These are phyloP conservation scores for Colletes latitarsis DNA, from an alignment of 1,140 invertebrate genomes.

Conservation along the genomic window DNA sequence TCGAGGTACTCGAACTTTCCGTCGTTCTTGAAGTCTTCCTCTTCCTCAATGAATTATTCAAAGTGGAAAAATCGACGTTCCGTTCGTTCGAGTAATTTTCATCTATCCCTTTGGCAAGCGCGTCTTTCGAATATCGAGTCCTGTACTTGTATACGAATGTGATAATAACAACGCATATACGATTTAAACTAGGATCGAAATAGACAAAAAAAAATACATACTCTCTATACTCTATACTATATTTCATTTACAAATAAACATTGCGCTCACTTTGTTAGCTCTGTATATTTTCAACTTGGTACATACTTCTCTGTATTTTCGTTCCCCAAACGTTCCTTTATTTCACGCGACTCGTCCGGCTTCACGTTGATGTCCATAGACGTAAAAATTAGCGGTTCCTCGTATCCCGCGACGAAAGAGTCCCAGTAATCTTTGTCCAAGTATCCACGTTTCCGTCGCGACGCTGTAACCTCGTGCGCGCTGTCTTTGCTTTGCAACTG, in stretches of 20 bases:
- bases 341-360: not conserved
- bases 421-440: slow-evolving; percentile 29
- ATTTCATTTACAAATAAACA: no score
- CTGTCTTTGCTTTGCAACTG: slow-evolving; percentile 21
- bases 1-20: not conserved
- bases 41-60: slow-evolving; percentile 9
- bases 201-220: no score
- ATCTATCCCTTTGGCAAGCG: not conserved
- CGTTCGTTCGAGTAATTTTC: not conserved
- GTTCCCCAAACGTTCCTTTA: not conserved
- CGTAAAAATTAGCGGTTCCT: slow-evolving; percentile 54
- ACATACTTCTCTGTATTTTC: not conserved
- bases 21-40: not conserved
- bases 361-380: slow-evolving; percentile 29
- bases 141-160: slow-evolving; percentile 21
- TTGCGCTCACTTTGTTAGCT: no score
- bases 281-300: no score
- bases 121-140: not conserved
- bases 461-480: slow-evolving; percentile 2
- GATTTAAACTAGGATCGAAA: no score
- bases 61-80: not conserved
- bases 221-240: no score
- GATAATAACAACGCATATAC: not conserved
- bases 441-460: slow-evolving; percentile 53
- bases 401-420: slow-evolving; percentile 50